Percentiles rank a stretch among this genome's conserved stretches.
Evolutionary conservation across 2,113 vertebrate genomes (phyloP).

Genomic region (Callorhinus ursinus): DNA sequence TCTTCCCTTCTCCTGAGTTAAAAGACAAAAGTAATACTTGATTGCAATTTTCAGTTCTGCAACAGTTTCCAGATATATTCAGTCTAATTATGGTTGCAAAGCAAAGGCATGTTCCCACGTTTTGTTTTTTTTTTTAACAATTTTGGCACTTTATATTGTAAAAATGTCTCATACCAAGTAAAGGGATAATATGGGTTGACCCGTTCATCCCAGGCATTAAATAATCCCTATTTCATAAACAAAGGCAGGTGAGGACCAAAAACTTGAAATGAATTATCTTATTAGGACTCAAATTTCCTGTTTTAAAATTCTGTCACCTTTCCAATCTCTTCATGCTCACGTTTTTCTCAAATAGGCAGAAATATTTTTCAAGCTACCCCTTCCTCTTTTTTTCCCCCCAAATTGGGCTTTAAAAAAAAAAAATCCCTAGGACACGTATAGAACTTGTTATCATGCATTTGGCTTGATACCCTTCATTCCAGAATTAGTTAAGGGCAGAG

Average conservation of each 20-base stretch:
- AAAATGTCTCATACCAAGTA: rapidly evolving
- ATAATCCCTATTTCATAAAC: too few relatives aligned
- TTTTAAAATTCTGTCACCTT: neutral
- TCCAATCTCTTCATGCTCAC: too few relatives aligned
- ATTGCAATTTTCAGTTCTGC: neutral
- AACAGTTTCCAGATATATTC: rapidly evolving
- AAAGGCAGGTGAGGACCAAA: rapidly evolving
- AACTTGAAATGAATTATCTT: rapidly evolving
- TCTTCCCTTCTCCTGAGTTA: neutral
- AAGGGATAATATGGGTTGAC: rapidly evolving
- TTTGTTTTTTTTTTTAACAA: rapidly evolving
- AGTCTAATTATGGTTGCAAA: too few relatives aligned
- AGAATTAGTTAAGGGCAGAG: too few relatives aligned
- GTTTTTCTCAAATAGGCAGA: too few relatives aligned
- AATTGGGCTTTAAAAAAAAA: neutral
- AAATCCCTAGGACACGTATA: too few relatives aligned
- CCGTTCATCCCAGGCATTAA: neutral
- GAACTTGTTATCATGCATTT: too few relatives aligned
- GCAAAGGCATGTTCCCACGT: rapidly evolving
- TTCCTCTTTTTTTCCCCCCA: neutral
- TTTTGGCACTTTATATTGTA: rapidly evolving
- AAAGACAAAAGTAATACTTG: too few relatives aligned
- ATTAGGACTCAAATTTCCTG: neutral
- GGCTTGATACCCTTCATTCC: too few relatives aligned
- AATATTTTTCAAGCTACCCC: too few relatives aligned